phyloP scores from a whole-genome alignment of 2,113 vertebrate species.

The Indri indri region DNA sequence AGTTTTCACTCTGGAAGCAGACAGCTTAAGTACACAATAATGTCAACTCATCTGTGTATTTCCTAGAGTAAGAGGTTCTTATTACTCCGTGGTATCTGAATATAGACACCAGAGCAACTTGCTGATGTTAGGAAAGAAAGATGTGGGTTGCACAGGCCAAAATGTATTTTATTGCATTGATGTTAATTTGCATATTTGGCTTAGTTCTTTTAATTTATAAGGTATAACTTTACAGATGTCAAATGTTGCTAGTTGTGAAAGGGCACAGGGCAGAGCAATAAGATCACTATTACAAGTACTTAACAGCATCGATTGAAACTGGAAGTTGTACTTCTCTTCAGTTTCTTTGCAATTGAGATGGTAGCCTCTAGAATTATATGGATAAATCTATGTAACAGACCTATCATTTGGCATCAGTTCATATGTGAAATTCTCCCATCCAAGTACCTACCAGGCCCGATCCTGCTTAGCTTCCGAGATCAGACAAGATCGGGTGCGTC shows the following conservation, averaged over 20 bases:
- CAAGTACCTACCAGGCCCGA: no score
- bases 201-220: background rate
- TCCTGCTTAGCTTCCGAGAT: no score
- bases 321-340: background rate
- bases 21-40: background rate
- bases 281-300: background rate
- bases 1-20: background rate
- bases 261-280: background rate
- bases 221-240: background rate
- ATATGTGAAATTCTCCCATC: background rate
- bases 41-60: background rate
- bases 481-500: no score
- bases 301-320: background rate
- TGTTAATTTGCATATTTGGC: background rate
- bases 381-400: background rate
- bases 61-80: background rate
- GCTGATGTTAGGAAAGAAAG: background rate
- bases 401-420: background rate
- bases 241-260: background rate
- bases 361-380: background rate
- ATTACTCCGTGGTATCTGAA: background rate
- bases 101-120: background rate
- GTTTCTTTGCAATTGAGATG: background rate
- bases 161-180: background rate
- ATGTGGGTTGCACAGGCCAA: background rate